These are phyloP conservation scores for Olivierus martensii DNA, from an alignment of 1,140 invertebrate species.

Conservation along the genomic window DNA sequence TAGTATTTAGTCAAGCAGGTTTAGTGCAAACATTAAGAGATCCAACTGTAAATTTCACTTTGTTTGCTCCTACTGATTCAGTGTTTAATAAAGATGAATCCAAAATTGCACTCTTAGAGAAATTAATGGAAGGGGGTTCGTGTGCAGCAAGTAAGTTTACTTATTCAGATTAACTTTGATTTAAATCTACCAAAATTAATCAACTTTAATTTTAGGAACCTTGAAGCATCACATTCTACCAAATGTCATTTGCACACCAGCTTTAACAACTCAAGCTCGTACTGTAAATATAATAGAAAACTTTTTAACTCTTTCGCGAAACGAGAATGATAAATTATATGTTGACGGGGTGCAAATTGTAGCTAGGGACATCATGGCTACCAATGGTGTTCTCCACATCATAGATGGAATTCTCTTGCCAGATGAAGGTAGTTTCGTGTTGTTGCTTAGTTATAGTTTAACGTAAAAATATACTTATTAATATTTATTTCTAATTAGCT, in stretches of 20 bases:
- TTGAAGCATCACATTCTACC: conserved; percentile 47
- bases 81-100: conserved; percentile 27
- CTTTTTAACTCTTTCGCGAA: conserved; percentile 37
- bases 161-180: no score
- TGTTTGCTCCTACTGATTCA: conserved; percentile 38
- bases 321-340: conserved; percentile 35
- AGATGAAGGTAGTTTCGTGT: conserved; percentile 1
- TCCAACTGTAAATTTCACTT: conserved; percentile 33
- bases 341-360: conserved; percentile 34
- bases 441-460: background rate
- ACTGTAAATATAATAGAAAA: conserved; percentile 40
- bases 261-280: conserved; percentile 38
- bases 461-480: background rate
- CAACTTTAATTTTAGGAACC: conserved; percentile 31
- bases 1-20: conserved; percentile 32
- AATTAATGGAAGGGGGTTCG: conserved; percentile 26
- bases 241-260: conserved; percentile 47
- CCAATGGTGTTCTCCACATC: conserved; percentile 40
- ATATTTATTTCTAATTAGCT: background rate
- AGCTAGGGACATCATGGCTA: conserved; percentile 36
- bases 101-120: conserved; percentile 18
- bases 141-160: conserved; percentile 6
- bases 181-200: no score
- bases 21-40: conserved; percentile 28
- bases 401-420: conserved; percentile 35